Base-by-base conservation (phyloP, 2,797 vertebrate species). In the Meriones psammophilus region DNA sequence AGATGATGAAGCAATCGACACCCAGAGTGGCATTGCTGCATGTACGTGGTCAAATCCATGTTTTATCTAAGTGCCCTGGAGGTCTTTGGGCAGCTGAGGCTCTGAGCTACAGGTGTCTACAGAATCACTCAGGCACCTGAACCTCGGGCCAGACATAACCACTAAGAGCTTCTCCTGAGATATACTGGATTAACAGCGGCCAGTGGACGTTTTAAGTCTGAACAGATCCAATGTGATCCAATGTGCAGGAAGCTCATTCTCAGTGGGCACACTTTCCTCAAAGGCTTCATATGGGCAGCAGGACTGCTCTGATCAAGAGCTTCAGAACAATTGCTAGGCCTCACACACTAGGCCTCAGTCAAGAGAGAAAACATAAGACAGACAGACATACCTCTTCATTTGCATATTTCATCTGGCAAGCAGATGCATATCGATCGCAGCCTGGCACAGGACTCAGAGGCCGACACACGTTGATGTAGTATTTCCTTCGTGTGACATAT, bases 391-490 rank as follows among this genome's bases (percentile, higher is more conserved):
- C 99, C 92, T 98, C 88, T 1, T 97, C 78, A 0, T 1, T 89
- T 0, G 36, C 95, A 39, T 99, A 99, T 18, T 98, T 98, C 98
- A 99, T 99, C 98, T 99, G 99, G 84, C 99, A 99, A 77, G 99
- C 99, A 0, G 99, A 99, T 0, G 99, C 98, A 0, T 98, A 98
- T 0, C 98, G 99, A 96, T 99, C 99, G 1, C 99, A 99, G 93
- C 99, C 99, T 0, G 93, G 95, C 10, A 99, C 98, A 0, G 99
- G 97, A 58, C 98, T 98, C 96, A 99, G 97, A 0, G 99, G 99
- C 6, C 99, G 99, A 73, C 99, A 99, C 42, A 99, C 97, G 0
- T 99, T 99, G 97, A 99, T 99, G 98, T 99, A 99, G 97, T 99
- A 99, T 33, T 99, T 99, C 96, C 99, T 99, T 96, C 91, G 99